phyloP scores from a whole-genome alignment of 2,797 vertebrate species.

The Microctenopoma lineatum region DNA sequence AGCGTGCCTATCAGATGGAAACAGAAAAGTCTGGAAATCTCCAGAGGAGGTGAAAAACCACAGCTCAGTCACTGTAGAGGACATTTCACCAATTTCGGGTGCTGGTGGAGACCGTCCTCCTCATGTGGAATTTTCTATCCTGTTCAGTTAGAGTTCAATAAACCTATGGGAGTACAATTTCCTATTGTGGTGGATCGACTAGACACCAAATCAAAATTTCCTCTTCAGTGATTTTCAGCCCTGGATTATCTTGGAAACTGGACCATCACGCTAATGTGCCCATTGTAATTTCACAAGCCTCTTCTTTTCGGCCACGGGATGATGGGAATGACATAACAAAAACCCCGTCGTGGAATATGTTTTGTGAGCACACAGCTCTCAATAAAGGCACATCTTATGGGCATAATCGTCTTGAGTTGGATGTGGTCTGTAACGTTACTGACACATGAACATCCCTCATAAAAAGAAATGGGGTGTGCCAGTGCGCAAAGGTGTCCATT shows the following conservation, averaged over 20 bases:
- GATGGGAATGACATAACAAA: slow-evolving; percentile 58
- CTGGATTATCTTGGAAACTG: slow-evolving; percentile 76
- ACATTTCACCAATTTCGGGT: slow-evolving; percentile 32
- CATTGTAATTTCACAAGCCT: slow-evolving; percentile 56
- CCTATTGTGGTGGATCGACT: slow-evolving; percentile 72
- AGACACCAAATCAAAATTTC: slow-evolving; percentile 67
- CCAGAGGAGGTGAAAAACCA: slow-evolving; percentile 21
- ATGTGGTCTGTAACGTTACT: not conserved
- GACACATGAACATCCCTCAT: not conserved
- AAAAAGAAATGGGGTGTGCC: not conserved
- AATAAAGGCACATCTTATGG: slow-evolving; percentile 67
- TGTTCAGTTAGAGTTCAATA: slow-evolving; percentile 64
- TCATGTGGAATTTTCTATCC: slow-evolving; percentile 56
- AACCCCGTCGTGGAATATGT: slow-evolving; percentile 67
- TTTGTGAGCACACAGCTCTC: slow-evolving; percentile 49
- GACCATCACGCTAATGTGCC: slow-evolving; percentile 61
- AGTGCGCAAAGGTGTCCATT: not conserved
- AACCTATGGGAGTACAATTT: slow-evolving; percentile 74
- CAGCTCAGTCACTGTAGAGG: slow-evolving; percentile 31
- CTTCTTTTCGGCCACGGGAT: slow-evolving; percentile 55
- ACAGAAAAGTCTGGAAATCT: slow-evolving; percentile 55
- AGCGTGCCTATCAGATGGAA: slow-evolving; percentile 60
- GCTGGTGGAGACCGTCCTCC: slow-evolving; percentile 55
- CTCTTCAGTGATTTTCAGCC: slow-evolving; percentile 58
- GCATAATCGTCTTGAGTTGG: slow-evolving; percentile 63